These are phyloP conservation scores for Hymenopus coronatus DNA, from an alignment of 2,888 invertebrate genomes.

Conservation along the genomic window DNA sequence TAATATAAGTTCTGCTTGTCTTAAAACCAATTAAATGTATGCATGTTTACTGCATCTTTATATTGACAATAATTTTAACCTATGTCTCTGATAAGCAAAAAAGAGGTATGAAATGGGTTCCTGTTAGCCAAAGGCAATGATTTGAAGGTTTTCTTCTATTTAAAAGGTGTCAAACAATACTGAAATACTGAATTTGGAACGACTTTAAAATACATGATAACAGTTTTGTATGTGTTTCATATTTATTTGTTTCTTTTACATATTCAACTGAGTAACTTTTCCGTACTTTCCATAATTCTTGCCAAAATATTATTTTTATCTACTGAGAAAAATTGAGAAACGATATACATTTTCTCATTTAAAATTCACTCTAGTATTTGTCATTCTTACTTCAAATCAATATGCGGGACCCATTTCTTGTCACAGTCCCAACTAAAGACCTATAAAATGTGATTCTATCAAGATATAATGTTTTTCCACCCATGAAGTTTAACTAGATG, in stretches of 20 bases:
- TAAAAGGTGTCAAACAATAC: neutral
- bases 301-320: neutral
- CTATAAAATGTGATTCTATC: constrained; percentile 27
- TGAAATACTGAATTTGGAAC: neutral
- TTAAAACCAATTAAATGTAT: neutral
- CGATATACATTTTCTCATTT: neutral
- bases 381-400: constrained; percentile 15
- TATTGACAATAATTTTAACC: neutral
- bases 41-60: neutral
- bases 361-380: constrained; percentile 12
- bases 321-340: neutral
- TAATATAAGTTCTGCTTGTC: neutral
- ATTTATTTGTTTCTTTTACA: constrained; percentile 10
- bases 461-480: constrained; percentile 26
- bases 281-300: neutral
- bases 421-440: constrained; percentile 24
- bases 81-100: neutral
- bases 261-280: constrained; percentile 23
- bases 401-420: neutral
- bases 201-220: neutral
- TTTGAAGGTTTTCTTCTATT: neutral
- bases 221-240: neutral
- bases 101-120: neutral
- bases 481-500: constrained; percentile 20
- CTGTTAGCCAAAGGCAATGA: neutral